Evolutionary conservation across 2,797 vertebrate genomes (phyloP).

Genomic region (Momotus momota): DNA sequence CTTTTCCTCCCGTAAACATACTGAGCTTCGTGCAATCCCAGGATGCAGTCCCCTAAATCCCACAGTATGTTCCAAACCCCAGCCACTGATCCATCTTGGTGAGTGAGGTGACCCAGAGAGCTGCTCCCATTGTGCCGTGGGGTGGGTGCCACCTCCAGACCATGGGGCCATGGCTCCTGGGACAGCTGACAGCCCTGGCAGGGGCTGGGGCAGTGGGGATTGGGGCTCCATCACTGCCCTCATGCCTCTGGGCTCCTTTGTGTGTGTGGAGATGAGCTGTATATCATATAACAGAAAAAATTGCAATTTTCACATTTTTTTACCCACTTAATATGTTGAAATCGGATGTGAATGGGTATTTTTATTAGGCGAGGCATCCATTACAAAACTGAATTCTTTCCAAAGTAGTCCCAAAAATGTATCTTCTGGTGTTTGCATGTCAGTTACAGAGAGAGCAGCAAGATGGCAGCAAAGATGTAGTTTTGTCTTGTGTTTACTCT

Average conservation of each 20-base stretch:
- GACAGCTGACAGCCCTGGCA: not conserved
- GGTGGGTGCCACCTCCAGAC: not conserved
- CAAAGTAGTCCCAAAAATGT: not conserved
- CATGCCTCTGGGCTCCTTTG: accelerated
- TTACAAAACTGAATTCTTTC: not conserved
- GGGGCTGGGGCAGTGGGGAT: accelerated
- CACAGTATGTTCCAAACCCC: accelerated
- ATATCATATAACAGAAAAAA: not conserved
- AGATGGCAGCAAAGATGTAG: constrained; percentile 62
- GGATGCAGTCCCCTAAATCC: not conserved
- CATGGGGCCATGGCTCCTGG: not conserved
- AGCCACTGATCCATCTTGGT: accelerated
- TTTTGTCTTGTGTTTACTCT: not conserved
- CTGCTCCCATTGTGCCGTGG: not conserved
- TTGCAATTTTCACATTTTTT: accelerated
- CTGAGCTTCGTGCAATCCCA: not conserved
- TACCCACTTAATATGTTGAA: not conserved
- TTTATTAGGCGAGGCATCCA: not conserved
- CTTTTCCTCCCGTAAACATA: not conserved
- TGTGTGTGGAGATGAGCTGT: not conserved
- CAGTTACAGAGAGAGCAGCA: not conserved
- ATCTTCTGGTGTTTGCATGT: not conserved
- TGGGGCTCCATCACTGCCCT: not conserved
- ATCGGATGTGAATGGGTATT: not conserved
- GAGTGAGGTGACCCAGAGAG: not conserved